Evolutionary conservation across 2,888 invertebrate species (phyloP), one percentile per base, ranked within the genome.

Genomic region (Conus canariensis): DNA sequence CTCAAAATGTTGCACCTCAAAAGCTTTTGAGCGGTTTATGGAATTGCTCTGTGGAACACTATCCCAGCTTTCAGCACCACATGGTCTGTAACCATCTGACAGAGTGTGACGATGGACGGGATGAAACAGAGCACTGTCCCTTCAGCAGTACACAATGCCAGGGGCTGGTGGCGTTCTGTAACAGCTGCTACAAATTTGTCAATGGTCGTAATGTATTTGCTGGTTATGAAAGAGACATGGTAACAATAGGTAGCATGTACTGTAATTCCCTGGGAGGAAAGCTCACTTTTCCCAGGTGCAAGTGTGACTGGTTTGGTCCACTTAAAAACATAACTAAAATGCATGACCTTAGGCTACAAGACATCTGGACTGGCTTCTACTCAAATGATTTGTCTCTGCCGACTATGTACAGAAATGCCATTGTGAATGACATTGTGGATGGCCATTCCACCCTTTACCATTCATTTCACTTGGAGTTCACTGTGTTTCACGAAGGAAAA

Each of bases 91-190:
- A 88, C 67, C 45, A 77, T 22, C 25, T 30, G 67, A 12, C 30
- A 25, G 82, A 88, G 88, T 88, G 88, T 64, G 80, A 82, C 5
- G 82, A 80, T 25, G 88, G 88, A 22, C 80, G 74, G 45, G 88
- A 88, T 60, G 82, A 58, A 83, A 22, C 82, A 83, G 82, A 83
- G 58, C 58, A 22, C 82, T 83, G 82, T 83, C 82, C 56, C 58
- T 58, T 58, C 58, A 83, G 58, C 82, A 58, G 22, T 19, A 6
- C 82, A 19, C 10, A 22, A 8, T 83, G 82, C 25, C 56, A 56
- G 56, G 82, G 82, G 5, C 8, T 19, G 82, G 22, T 83, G 45
- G 82, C 22, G 6, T 2, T 58, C 7, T 58, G 82, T 56, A 22
- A 58, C 82, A 56, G 22, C 8, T 83, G 82, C 22, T 83, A 58